Percentiles rank a stretch among this genome's conserved stretches.
These are phyloP conservation scores for Heliothis subflexa DNA, from an alignment of 1,140 invertebrate genomes.

Conservation along the genomic window DNA sequence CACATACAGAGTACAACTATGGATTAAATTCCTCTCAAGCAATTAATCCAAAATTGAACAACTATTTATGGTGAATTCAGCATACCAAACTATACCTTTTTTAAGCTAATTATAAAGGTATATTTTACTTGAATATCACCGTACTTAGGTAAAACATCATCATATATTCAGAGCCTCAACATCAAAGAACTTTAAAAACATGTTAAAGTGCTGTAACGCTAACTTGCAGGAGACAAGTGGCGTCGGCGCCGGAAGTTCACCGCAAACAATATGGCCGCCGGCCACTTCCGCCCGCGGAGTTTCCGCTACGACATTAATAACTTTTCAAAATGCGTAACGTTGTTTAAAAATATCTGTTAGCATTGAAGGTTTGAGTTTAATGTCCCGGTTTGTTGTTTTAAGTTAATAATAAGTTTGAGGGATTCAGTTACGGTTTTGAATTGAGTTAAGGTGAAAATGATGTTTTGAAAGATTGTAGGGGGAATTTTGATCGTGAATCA, in stretches of 20 bases:
- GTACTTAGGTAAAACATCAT: background rate
- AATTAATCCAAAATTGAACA: no score
- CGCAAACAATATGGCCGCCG: slow-evolving; percentile 78
- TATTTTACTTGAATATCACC: no score
- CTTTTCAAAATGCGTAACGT: slow-evolving; percentile 52
- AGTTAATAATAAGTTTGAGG: slow-evolving; percentile 1
- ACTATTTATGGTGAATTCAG: no score
- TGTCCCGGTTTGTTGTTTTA: background rate
- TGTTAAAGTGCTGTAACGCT: slow-evolving; percentile 62
- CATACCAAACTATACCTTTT: no score
- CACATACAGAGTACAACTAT: no score
- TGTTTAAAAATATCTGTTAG: slow-evolving; percentile 42
- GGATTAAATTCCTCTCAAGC: no score
- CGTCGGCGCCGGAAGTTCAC: slow-evolving; percentile 65
- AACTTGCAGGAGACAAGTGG: slow-evolving; percentile 64
- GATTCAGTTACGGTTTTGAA: background rate
- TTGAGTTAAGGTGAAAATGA: background rate
- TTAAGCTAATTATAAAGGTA: no score
- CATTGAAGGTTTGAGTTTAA: slow-evolving; percentile 4
- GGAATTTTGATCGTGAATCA: no score
- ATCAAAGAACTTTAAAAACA: slow-evolving; percentile 52
- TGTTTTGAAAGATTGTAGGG: no score
- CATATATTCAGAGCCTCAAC: background rate
- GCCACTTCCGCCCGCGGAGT: slow-evolving; percentile 68
- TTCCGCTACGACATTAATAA: slow-evolving; percentile 62